These are phyloP conservation scores for Synergus itoensis DNA, from an alignment of 2,888 invertebrate genomes.

Conservation along the genomic window DNA sequence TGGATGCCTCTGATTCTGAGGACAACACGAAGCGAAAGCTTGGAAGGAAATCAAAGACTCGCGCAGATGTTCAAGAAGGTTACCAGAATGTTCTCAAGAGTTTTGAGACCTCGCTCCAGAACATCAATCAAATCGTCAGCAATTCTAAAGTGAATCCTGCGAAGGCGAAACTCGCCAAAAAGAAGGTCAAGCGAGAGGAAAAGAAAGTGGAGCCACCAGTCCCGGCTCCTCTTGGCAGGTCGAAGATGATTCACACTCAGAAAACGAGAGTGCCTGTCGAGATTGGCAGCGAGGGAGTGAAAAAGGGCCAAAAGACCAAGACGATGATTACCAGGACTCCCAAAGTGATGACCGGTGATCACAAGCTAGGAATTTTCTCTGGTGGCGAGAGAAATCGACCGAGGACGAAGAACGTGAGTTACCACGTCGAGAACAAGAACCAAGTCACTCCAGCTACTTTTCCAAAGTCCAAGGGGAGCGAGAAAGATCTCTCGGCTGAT, in stretches of 20 bases:
- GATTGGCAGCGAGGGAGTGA: slow-evolving; percentile 79
- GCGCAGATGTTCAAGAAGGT: slow-evolving; percentile 69
- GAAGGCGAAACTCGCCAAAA: slow-evolving; percentile 71
- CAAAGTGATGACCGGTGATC: slow-evolving; percentile 73
- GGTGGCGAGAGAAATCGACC: slow-evolving; percentile 80
- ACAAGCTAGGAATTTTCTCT: slow-evolving; percentile 74
- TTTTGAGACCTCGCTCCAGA: slow-evolving; percentile 75
- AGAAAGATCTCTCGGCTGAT: slow-evolving; percentile 5
- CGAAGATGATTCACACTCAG: slow-evolving; percentile 89
- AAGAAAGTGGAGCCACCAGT: slow-evolving; percentile 66
- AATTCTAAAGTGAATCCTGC: slow-evolving; percentile 75
- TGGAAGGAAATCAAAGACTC: slow-evolving; percentile 71
- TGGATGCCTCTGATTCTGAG: slow-evolving; percentile 74
- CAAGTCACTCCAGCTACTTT: slow-evolving; percentile 80
- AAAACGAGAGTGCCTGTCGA: slow-evolving; percentile 81
- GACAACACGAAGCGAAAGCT: slow-evolving; percentile 73
- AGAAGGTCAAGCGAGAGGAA: slow-evolving; percentile 73
- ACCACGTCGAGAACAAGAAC: slow-evolving; percentile 80
- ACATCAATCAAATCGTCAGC: slow-evolving; percentile 77
- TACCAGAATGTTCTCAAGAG: slow-evolving; percentile 75
- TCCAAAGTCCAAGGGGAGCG: slow-evolving; percentile 71
- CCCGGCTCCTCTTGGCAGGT: slow-evolving; percentile 78
- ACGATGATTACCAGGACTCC: slow-evolving; percentile 81
- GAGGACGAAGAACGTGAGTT: slow-evolving; percentile 84
- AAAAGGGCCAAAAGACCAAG: slow-evolving; percentile 80